Conservation (phyloP, 2,888 invertebrate species). For the Heliconius ismenius region DNA sequence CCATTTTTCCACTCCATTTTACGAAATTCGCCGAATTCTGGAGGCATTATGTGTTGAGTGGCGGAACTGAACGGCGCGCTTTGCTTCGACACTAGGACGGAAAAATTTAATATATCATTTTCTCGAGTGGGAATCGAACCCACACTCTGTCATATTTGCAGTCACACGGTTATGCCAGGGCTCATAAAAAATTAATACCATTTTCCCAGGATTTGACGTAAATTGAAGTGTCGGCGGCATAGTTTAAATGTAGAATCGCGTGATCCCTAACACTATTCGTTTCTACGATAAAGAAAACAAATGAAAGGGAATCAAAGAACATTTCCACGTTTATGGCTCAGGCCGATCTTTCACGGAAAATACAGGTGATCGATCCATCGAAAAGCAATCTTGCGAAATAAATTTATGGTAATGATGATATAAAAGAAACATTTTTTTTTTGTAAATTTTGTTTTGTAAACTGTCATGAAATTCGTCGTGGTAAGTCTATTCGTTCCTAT, state of each 20-base stretch:
- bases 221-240: not conserved
- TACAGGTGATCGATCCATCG: not conserved
- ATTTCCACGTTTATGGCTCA: not conserved
- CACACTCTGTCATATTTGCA: not conserved
- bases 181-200: not conserved
- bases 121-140: too few relatives aligned
- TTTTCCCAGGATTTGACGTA: not conserved
- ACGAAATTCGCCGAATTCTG: too few relatives aligned
- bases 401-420: not conserved
- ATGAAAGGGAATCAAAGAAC: constrained; percentile 5
- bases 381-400: not conserved
- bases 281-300: not conserved
- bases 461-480: too few relatives aligned
- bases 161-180: not conserved
- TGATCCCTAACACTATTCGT: not conserved
- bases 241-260: constrained; percentile 1
- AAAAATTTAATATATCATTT: too few relatives aligned
- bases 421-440: not conserved
- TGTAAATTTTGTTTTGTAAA: too few relatives aligned
- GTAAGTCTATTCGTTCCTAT: too few relatives aligned
- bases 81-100: too few relatives aligned
- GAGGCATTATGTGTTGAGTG: too few relatives aligned
- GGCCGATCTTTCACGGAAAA: not conserved
- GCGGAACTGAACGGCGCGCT: too few relatives aligned
- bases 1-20: too few relatives aligned